Conservation (phyloP, 2,888 invertebrate species). For the Microctonus brassicae region DNA sequence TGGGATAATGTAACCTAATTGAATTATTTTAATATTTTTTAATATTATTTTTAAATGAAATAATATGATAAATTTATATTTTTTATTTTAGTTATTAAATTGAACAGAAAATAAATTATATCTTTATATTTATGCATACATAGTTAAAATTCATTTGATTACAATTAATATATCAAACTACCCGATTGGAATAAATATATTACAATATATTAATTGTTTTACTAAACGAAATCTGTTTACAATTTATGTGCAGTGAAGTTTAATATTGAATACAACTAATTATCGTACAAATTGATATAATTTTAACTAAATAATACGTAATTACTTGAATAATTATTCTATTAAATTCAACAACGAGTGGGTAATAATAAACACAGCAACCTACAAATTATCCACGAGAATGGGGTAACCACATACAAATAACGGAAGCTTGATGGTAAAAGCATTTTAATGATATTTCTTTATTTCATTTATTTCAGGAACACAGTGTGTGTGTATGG, state of each 20-base stretch:
- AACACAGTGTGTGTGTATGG: not conserved
- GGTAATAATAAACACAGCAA: conserved; percentile 13
- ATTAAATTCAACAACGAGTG: conserved; percentile 22
- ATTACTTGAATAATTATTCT: conserved; percentile 27
- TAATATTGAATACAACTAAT: not conserved
- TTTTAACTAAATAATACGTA: conserved; percentile 19
- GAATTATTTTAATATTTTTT: not conserved
- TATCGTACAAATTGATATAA: conserved; percentile 20
- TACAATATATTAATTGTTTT: not conserved
- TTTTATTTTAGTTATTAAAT: not conserved
- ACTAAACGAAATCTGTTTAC: not conserved
- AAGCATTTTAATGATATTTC: not conserved
- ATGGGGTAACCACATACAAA: not conserved
- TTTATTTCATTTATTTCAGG: not conserved
- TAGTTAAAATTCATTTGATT: conserved; percentile 11
- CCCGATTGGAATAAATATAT: no score
- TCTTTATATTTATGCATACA: not conserved
- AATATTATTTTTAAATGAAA: not conserved
- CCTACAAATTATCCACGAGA: not conserved
- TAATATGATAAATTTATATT: not conserved
- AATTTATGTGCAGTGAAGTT: not conserved
- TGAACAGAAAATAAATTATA: not conserved
- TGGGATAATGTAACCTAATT: not conserved
- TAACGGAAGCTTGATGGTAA: not conserved
- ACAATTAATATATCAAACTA: not conserved